Base-by-base conservation (phyloP, 2,797 vertebrate genomes). In the Sebastes baramenuke region DNA sequence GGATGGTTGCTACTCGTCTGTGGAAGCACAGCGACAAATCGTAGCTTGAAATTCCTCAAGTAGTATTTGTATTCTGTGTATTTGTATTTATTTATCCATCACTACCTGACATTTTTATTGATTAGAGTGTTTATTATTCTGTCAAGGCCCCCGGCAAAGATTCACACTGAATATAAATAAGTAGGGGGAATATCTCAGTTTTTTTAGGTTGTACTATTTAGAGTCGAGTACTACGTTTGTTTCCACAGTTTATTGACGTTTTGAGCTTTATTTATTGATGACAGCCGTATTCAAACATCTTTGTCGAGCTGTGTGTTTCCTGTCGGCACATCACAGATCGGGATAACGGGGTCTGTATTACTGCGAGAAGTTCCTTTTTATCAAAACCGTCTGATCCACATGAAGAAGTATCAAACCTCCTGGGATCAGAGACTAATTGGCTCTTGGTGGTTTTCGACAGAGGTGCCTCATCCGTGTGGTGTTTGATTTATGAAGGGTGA, bases 401-500 rank as follows among this genome's bases (percentile, higher is more conserved):
- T 70, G 58, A 80, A 74, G 64, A 89, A 87, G 25, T 67, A 84
- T 85, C 61, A 79, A 62, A 72, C 68, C 69, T 69, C 65, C 8
- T 52, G 58, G 34, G 75, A 89, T 89, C 74, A 88, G 61, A 82
- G 80, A 80, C 74, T 88, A 92, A 94, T 86, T 89, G 91, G 69
- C 77, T 88, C 77, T 88, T 62, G 62, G 80, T 65, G 66, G 54
- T 65, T 85, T 42, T 90, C 52, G 12, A 75, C 85, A 86, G 79
- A 75, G 49, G 78, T 72, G 76, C 36, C 75, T 84, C 71, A 52
- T 83, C 77, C n/a, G n/a, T 85, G 24, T 68, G 58, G 20, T 22
- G 68, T 89, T 91, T 93, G 89, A 94, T 92, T 90, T 85, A 92
- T 91, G 79, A 87, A 64, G 38, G 60, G 18, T 6, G 66, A 58